Evolutionary conservation across 2,113 vertebrate species (phyloP), one percentile per base, ranked within the genome.

Genomic region (Pleuronectes platessa): DNA sequence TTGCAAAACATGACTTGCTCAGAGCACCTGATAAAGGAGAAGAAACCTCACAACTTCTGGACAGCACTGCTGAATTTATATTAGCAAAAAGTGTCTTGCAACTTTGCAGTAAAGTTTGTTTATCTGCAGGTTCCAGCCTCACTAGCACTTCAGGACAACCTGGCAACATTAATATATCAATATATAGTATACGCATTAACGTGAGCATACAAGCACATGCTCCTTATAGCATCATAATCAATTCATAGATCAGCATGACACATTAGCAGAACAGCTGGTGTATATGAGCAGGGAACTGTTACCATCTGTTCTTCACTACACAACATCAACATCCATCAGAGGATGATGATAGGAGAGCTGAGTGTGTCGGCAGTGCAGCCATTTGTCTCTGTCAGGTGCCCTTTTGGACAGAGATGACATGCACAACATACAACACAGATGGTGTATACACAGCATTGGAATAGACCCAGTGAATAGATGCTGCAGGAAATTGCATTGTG

Each of bases 231-330:
- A n/a, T 70, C 68, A n/a, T 20, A 35, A 64, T 69, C 74, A 74
- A 73, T 83, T 62, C 23, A 84, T 51, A 75, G 40, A 74, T 89
- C 83, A 82, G 51, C 62, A 60, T 24, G 14, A 55, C n/a, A 49
- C 68, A 74, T 78, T 74, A 88, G 56, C 66, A 63, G 62, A 85
- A 35, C 88, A 88, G 89, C 86, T 89, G 81, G 26, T 67, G 67
- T 14, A 55, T 31, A 15, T 40, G 59, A 79, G 63, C 42, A 69
- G 54, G 78, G 47, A 37, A 45, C n/a, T 12, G 55, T 5, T 26
- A 71, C 68, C 58, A 78, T 89, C 69, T 85, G 74, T 73, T 71
- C 80, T 70, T 88, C 72, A 76, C 63, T 76, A 37, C 12, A n/a
- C 58, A 61, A 66, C 84, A 84, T 85, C 77, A 87, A 47, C 63